Conservation (phyloP, 1,140 invertebrate species). For the Temnothorax nylanderi region DNA sequence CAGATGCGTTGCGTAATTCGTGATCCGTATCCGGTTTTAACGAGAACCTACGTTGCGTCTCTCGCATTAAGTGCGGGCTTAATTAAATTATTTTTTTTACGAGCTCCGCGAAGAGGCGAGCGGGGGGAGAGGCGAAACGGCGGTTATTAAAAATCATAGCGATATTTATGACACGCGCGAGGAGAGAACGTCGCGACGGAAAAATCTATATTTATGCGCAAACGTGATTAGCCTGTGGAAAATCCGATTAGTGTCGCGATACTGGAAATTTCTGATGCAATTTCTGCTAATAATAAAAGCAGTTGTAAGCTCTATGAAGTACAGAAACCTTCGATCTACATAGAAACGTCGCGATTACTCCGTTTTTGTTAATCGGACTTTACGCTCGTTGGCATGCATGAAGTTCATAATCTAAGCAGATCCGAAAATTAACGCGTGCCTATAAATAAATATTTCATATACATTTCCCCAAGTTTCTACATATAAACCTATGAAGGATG, state of each 20-base stretch:
- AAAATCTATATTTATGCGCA: not conserved
- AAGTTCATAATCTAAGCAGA: not conserved
- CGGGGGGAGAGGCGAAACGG: not conserved
- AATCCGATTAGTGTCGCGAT: slow-evolving; percentile 9
- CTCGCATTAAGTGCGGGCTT: not conserved
- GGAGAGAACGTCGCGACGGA: not conserved
- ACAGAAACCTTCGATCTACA: not conserved
- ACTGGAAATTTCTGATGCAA: not conserved
- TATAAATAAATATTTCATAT: not conserved
- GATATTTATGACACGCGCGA: not conserved
- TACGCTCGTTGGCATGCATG: not conserved
- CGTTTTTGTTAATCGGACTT: slow-evolving; percentile 16
- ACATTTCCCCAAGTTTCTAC: not conserved
- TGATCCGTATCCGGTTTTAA: slow-evolving; percentile 38
- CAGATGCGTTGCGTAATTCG: slow-evolving; percentile 35
- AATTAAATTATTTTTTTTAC: slow-evolving; percentile 1
- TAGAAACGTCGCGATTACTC: not conserved
- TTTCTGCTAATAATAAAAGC: slow-evolving; percentile 19
- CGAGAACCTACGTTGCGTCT: not conserved
- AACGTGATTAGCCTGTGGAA: not conserved
- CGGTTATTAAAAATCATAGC: not conserved
- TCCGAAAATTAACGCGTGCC: not conserved
- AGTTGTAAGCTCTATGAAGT: not conserved
- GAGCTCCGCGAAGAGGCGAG: too few species aligned
- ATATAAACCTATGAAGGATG: not conserved